phyloP scores from a whole-genome alignment of 2,797 vertebrate genomes.

The Coccyzus lansbergi region DNA sequence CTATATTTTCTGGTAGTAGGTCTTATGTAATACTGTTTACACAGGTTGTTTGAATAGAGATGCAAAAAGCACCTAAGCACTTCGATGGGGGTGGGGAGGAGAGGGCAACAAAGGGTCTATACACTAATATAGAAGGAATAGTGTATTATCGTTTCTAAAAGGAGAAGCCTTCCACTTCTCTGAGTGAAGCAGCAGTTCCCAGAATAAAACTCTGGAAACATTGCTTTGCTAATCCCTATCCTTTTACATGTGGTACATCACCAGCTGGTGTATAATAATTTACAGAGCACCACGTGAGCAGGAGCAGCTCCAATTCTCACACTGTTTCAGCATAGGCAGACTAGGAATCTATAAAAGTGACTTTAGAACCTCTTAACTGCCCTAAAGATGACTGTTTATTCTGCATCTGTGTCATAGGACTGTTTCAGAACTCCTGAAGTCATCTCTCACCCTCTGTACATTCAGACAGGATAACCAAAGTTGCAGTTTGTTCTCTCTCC shows the following conservation, averaged over 20 bases:
- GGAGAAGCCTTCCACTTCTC: neutral
- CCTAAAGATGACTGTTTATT: neutral
- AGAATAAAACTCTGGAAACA: constrained; percentile 23
- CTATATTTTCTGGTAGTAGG: neutral
- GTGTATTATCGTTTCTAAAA: neutral
- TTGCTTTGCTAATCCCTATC: neutral
- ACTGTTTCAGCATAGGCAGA: neutral
- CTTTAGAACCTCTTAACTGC: neutral
- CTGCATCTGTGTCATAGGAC: neutral
- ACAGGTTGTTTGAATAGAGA: neutral
- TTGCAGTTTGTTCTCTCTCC: neutral
- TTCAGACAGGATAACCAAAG: neutral
- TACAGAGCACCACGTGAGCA: neutral
- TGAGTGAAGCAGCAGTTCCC: neutral
- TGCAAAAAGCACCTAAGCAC: neutral
- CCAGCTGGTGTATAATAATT: neutral
- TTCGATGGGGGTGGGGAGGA: too few species aligned
- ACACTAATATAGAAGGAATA: neutral
- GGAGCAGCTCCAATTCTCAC: neutral
- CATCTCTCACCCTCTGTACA: neutral
- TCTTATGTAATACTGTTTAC: neutral
- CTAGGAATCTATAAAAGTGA: neutral
- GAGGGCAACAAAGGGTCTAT: neutral
- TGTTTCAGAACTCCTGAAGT: neutral
- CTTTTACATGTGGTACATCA: neutral